phyloP scores from a whole-genome alignment of 1,140 invertebrate genomes.

The Ceratoteleas bidentatus region DNA sequence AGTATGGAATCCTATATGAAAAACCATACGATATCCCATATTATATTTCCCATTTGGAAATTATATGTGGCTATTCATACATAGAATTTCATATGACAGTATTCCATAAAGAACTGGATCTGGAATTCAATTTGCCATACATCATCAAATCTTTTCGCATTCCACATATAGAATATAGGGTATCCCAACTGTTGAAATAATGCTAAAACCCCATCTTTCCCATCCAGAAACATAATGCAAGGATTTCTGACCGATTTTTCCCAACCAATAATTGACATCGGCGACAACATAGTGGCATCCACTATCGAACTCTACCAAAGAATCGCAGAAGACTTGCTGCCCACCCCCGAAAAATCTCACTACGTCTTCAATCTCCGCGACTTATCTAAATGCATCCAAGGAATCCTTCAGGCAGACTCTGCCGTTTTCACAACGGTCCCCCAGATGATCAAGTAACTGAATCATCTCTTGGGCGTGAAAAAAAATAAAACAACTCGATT shows the following conservation, averaged over 20 bases:
- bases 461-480: background rate
- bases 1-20: too few species aligned
- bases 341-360: slow-evolving; percentile 94
- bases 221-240: slow-evolving; percentile 83
- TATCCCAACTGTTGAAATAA: too few species aligned
- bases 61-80: background rate
- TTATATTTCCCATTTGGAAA: too few species aligned
- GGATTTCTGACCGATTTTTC: slow-evolving; percentile 91
- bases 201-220: too few species aligned
- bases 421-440: slow-evolving; percentile 84
- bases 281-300: slow-evolving; percentile 88
- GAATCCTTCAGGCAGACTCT: slow-evolving; percentile 88
- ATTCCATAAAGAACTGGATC: too few species aligned
- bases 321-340: slow-evolving; percentile 89
- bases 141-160: too few species aligned
- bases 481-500: background rate
- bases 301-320: slow-evolving; percentile 90
- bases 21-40: too few species aligned
- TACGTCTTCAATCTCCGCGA: slow-evolving; percentile 95
- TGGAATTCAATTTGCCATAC: too few species aligned
- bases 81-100: background rate
- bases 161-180: too few species aligned
- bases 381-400: slow-evolving; percentile 94
- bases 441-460: slow-evolving; percentile 83
- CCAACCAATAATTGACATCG: slow-evolving; percentile 86